phyloP scores from a whole-genome alignment of 2,113 vertebrate species.

The Eublepharis macularius region DNA sequence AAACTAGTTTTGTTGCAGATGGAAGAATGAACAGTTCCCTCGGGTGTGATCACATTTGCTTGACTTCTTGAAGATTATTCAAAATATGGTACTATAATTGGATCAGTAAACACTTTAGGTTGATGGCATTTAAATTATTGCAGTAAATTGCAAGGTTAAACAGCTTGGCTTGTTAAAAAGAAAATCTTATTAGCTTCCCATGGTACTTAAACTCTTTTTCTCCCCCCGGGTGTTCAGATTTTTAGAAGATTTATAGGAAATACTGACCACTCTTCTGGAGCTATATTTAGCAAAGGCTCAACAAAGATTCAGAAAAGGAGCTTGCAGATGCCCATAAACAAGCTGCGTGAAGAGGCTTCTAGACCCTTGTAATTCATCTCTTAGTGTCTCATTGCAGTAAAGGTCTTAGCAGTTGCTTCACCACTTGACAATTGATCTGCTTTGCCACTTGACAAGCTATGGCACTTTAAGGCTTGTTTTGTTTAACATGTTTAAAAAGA shows the following conservation, averaged over 20 bases:
- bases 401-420: neutral
- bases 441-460: neutral
- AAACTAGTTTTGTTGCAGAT: neutral
- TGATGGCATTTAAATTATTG: slow-evolving; percentile 51
- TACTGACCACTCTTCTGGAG: neutral
- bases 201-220: neutral
- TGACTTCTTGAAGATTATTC: slow-evolving; percentile 39
- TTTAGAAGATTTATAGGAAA: slow-evolving; percentile 40
- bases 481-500: neutral
- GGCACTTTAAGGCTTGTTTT: neutral
- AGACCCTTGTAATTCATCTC: slow-evolving; percentile 27
- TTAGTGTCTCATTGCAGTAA: neutral
- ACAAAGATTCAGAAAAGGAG: slow-evolving; percentile 21
- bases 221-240: neutral
- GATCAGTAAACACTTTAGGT: slow-evolving; percentile 41
- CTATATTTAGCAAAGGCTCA: slow-evolving; percentile 24
- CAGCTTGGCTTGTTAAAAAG: slow-evolving; percentile 23
- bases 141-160: slow-evolving; percentile 22
- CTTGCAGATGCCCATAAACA: slow-evolving; percentile 7
- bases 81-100: slow-evolving; percentile 42
- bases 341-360: neutral
- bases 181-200: neutral
- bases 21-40: slow-evolving; percentile 34
- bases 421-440: neutral
- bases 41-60: slow-evolving; percentile 15